These are phyloP conservation scores for Corbicula japonica DNA, from an alignment of 2,888 invertebrate species.

Conservation along the genomic window DNA sequence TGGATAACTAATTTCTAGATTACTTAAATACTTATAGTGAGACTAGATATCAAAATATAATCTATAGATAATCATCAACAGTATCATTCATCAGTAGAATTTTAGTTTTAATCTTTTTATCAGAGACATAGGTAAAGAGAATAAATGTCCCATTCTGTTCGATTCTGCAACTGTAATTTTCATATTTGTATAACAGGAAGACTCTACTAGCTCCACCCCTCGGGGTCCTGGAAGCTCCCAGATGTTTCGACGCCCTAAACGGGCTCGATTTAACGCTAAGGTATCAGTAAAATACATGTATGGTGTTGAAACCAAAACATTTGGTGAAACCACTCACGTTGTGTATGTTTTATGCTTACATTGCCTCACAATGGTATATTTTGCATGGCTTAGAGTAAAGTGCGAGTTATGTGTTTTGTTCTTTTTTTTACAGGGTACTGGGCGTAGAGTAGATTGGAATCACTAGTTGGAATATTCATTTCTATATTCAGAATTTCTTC, in stretches of 20 bases:
- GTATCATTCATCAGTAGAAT: too few relatives aligned
- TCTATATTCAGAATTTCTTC: too few relatives aligned
- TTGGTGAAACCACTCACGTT: conserved; percentile 18
- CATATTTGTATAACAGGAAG: conserved; percentile 47
- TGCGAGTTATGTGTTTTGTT: too few relatives aligned
- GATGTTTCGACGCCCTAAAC: conserved; percentile 53
- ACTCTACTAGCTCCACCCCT: conserved; percentile 54
- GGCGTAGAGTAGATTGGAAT: too few relatives aligned
- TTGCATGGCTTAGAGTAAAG: conserved; percentile 46
- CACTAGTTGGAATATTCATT: too few relatives aligned
- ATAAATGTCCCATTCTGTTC: background rate
- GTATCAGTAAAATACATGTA: conserved; percentile 48
- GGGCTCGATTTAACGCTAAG: conserved; percentile 57
- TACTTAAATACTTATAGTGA: too few relatives aligned
- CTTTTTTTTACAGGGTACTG: too few relatives aligned
- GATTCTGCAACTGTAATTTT: background rate
- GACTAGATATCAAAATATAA: too few relatives aligned
- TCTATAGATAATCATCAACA: too few relatives aligned
- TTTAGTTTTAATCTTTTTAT: too few relatives aligned
- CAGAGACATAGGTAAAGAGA: too few relatives aligned
- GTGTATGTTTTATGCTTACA: conserved; percentile 36
- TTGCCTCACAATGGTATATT: conserved; percentile 37
- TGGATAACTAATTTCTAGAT: too few relatives aligned
- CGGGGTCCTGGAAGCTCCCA: conserved; percentile 57
- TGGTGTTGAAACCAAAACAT: conserved; percentile 16